These are phyloP conservation scores for Sula dactylatra DNA, from an alignment of 2,113 vertebrate species.

Conservation along the genomic window DNA sequence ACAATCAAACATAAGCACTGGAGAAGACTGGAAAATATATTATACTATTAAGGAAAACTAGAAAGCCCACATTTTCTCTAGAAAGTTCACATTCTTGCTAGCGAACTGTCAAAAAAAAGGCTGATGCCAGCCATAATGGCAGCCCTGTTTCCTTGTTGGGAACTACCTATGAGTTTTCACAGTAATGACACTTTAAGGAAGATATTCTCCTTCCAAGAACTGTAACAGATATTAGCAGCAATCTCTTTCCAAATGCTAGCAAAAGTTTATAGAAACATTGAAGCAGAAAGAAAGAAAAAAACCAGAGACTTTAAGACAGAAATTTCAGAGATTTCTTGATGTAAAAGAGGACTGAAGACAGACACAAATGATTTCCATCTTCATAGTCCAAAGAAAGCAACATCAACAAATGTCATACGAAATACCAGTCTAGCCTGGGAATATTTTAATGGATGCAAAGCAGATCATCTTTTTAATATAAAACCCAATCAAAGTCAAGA, in stretches of 20 bases:
- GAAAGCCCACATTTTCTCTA: neutral
- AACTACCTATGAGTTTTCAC: neutral
- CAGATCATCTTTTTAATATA: neutral
- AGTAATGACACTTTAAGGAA: neutral
- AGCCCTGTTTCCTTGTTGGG: neutral
- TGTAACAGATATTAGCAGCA: neutral
- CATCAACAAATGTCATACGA: neutral
- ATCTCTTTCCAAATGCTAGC: neutral
- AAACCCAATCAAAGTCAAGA: neutral
- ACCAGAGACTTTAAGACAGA: neutral
- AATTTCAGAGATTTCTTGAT: neutral
- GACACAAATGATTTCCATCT: neutral
- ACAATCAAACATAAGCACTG: neutral
- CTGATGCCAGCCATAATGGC: neutral
- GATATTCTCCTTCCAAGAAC: neutral
- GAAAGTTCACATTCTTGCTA: neutral
- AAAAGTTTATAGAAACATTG: neutral
- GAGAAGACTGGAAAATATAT: neutral
- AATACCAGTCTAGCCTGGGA: neutral
- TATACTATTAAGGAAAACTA: neutral
- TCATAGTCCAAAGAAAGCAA: neutral
- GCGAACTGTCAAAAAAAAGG: neutral
- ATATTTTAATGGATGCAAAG: neutral
- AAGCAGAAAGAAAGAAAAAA: neutral
- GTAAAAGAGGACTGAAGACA: neutral